phyloP scores from a whole-genome alignment of 2,888 invertebrate species.

The Biston betularia region DNA sequence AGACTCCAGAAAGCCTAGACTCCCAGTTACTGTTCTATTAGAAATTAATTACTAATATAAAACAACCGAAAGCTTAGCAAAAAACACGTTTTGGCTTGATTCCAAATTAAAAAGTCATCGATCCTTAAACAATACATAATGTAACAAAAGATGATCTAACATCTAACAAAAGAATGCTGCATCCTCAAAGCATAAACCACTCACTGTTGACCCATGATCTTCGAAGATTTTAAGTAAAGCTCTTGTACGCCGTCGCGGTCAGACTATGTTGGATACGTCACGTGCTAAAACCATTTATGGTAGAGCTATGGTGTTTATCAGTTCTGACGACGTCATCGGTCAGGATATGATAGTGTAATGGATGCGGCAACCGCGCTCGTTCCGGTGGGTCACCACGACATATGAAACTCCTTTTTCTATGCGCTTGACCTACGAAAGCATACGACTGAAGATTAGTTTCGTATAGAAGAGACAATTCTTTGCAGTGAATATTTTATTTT shows the following conservation, averaged over 20 bases:
- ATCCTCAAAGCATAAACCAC: constrained; percentile 47
- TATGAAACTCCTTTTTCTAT: constrained; percentile 67
- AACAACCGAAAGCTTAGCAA: neutral
- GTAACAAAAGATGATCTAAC: constrained; percentile 42
- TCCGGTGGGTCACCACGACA: constrained; percentile 76
- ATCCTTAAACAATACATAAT: constrained; percentile 42
- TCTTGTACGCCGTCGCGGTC: constrained; percentile 7
- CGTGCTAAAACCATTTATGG: constrained; percentile 47
- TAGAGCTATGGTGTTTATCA: constrained; percentile 20
- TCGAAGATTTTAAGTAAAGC: constrained; percentile 6
- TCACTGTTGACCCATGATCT: constrained; percentile 17
- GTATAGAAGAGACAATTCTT: constrained; percentile 18
- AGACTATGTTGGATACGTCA: constrained; percentile 35
- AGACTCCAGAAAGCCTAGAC: no score
- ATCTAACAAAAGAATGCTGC: constrained; percentile 49
- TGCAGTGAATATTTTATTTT: neutral
- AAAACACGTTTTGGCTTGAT: neutral
- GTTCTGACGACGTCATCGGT: constrained; percentile 36
- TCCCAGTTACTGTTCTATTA: no score
- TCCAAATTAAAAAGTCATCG: constrained; percentile 27
- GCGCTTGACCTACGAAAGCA: constrained; percentile 68
- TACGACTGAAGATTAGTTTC: constrained; percentile 41
- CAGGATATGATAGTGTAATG: constrained; percentile 63
- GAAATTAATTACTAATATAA: no score
- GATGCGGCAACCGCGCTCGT: constrained; percentile 71